Base-by-base conservation (phyloP, 1,140 invertebrate species). In the Chrysomallon squamiferum region DNA sequence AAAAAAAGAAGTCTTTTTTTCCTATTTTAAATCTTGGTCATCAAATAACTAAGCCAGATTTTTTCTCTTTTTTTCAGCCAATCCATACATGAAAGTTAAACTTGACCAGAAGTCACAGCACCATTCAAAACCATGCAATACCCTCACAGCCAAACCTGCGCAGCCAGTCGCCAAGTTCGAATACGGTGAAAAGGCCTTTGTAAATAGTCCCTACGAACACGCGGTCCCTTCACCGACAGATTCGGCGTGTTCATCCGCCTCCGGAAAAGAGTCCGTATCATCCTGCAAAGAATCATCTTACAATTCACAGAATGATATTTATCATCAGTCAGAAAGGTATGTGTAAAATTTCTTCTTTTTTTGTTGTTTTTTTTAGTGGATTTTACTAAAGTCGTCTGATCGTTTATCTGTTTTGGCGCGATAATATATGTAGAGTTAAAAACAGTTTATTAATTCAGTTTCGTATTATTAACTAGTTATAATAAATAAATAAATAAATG, bases 191-290 rank as follows among this genome's bases (percentile, higher is more conserved):
- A 70, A 69, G 45, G 41, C 68, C 11, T 73, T 70, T 64, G 59
- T 72, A 25, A 66, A 38, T 57, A 68, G 70, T 32, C 66, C 64
- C 22, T 72, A 72, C 13, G 67, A 75, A 35, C 62, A 59, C 41
- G 47, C 69, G 4, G 60, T 66, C 33, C 68, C 73, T 27, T 72
- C 73, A 29, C 70, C 70, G 29, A 63, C 68, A 11, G 68, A 59
- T n/a, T 75, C 73, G 0, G 65, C 62, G 49, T 68, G 70, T 62
- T 75, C 73, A 15, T 70, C 68, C 33, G 62, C 63, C 15, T 75
- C 73, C 32, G 71, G 71, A 32, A 75, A 75, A 61, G 70, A 72
- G 56, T 69, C 68, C 47, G 54, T 50, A 13, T 63, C 57, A 22
- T 68, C 25, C 30, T 65, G 30, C 41, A 65, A 65, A 32, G 63